Conservation (phyloP, 1,140 invertebrate species). For the Drosophila virilis region DNA sequence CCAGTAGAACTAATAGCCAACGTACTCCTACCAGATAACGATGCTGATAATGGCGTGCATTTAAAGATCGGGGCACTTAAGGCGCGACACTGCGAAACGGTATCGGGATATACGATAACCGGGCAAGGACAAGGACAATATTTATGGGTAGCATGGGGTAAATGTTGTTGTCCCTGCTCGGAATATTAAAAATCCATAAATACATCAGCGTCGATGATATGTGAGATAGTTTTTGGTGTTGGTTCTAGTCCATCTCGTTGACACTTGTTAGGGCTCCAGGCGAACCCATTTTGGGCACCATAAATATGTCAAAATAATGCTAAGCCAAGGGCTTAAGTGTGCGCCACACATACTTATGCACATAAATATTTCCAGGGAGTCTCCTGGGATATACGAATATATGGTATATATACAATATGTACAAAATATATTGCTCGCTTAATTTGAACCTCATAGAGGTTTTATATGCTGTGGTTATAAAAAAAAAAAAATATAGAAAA, state of each 20-base stretch:
- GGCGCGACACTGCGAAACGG: constrained; percentile 47
- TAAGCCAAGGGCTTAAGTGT: constrained; percentile 46
- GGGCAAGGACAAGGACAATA: constrained; percentile 31
- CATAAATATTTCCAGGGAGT: constrained; percentile 3
- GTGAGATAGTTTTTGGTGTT: constrained; percentile 50
- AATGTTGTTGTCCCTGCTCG: constrained; percentile 10
- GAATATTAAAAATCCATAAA: constrained; percentile 81
- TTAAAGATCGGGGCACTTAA: constrained; percentile 9
- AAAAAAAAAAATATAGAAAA: constrained; percentile 61
- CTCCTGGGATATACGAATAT: constrained; percentile 64
- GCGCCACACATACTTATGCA: constrained; percentile 8
- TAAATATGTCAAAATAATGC: constrained; percentile 78
- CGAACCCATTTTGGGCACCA: constrained; percentile 54
- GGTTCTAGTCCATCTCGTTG: constrained; percentile 33
- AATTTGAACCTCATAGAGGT: constrained; percentile 40
- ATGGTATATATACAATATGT: neutral
- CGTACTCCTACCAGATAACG: constrained; percentile 72
- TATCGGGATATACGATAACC: constrained; percentile 50
- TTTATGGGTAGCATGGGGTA: constrained; percentile 27
- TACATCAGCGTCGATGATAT: constrained; percentile 68
- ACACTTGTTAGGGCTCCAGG: constrained; percentile 55
- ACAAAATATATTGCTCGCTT: constrained; percentile 28
- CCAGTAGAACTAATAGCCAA: constrained; percentile 36
- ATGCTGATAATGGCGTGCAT: constrained; percentile 66
- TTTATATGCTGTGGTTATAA: constrained; percentile 43